Evolutionary conservation across 23 tunicate species (phyloP).

Genomic region (Pegea sp.): DNA sequence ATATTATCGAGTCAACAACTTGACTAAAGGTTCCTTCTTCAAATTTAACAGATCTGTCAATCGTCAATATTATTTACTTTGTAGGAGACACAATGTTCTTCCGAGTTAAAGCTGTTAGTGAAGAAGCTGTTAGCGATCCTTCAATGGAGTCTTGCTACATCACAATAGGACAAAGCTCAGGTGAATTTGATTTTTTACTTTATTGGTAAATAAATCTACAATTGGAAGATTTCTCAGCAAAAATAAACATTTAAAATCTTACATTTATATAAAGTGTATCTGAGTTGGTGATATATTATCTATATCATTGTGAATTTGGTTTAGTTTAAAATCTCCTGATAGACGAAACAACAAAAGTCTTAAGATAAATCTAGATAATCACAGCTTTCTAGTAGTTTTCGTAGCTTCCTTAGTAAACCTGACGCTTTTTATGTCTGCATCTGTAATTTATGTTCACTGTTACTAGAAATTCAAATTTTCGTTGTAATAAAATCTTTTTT

Average conservation of each 20-base stretch:
- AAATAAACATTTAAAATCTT: background rate
- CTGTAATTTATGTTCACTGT: too few relatives aligned
- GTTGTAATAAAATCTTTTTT: too few relatives aligned
- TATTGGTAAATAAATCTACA: background rate
- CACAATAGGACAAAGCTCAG: constrained; percentile 71
- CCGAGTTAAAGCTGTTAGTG: constrained; percentile 70
- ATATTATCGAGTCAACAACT: constrained; percentile 61
- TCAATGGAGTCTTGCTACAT: constrained; percentile 60
- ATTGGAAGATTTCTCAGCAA: background rate
- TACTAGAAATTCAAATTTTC: too few relatives aligned
- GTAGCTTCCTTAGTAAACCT: too few relatives aligned
- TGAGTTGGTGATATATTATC: too few relatives aligned
- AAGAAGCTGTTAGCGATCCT: constrained; percentile 31
- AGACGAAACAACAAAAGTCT: too few relatives aligned
- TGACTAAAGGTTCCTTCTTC: constrained; percentile 23
- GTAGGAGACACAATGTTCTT: constrained; percentile 84
- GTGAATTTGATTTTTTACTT: constrained; percentile 5
- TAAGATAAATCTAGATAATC: too few relatives aligned
- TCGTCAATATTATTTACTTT: background rate
- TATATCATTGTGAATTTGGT: too few relatives aligned
- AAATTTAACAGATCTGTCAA: background rate
- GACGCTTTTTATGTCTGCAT: too few relatives aligned
- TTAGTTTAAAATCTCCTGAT: too few relatives aligned
- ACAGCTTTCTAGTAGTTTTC: too few relatives aligned
- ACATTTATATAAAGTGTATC: too few relatives aligned